Percentiles rank a stretch among this genome's conserved stretches.
Evolutionary conservation across 2,797 vertebrate genomes (phyloP).

Genomic region (Ataeniobius toweri): DNA sequence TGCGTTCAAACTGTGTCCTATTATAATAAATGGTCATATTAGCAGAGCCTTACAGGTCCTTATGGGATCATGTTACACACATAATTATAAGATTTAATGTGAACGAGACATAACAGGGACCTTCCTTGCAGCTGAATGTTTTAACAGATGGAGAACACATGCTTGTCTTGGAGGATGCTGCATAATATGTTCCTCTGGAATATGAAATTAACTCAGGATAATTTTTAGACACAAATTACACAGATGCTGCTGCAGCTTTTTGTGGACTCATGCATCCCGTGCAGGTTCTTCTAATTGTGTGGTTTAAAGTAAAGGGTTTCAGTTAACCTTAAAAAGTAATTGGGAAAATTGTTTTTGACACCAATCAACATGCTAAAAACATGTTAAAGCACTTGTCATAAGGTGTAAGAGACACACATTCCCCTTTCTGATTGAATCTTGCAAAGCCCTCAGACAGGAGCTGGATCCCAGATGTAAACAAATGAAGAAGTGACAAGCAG

Average conservation of each 20-base stretch:
- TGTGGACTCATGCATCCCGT: neutral
- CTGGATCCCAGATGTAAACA: slow-evolving; percentile 3
- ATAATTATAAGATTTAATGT: slow-evolving; percentile 23
- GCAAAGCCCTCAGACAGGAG: neutral
- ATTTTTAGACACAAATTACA: slow-evolving; percentile 32
- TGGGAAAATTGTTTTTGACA: slow-evolving; percentile 22
- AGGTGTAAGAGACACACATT: slow-evolving; percentile 4
- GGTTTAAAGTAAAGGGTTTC: slow-evolving; percentile 4
- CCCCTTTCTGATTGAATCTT: neutral
- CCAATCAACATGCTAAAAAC: slow-evolving; percentile 10
- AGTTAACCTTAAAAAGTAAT: slow-evolving; percentile 14
- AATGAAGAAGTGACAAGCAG: slow-evolving; percentile 8
- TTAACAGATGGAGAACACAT: slow-evolving; percentile 31
- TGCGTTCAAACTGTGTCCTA: slow-evolving; percentile 22
- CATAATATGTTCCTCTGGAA: slow-evolving; percentile 11
- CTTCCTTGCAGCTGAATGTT: slow-evolving; percentile 17
- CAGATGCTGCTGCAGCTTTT: neutral
- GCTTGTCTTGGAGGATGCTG: slow-evolving; percentile 11
- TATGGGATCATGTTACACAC: slow-evolving; percentile 11
- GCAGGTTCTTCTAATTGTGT: slow-evolving; percentile 1
- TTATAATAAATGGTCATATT: slow-evolving; percentile 10
- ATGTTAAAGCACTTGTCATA: neutral
- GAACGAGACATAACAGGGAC: neutral
- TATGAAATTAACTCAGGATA: slow-evolving; percentile 21
- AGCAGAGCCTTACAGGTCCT: slow-evolving; percentile 6